Conservation (phyloP, 1,140 invertebrate genomes). For the roundworm (Caenorhabditis elegans) region WBcel235 BX284606.5:503001-503500, state of each 20-base stretch:
- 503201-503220: not conserved
- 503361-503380: no score
- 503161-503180: not conserved
- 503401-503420: no score
- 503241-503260: no score
- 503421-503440: no score
- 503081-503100: not conserved
- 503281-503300: not conserved
- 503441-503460: no score
- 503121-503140: not conserved
- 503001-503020: slow-evolving; percentile 37
- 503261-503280: not conserved
- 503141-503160: slow-evolving; percentile 7
- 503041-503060: no score
- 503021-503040: not conserved
- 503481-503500: no score
- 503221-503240: not conserved
- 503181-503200: not conserved
- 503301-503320: not conserved
- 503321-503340: no score
- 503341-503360: no score
- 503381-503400: no score
- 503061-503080: no score
- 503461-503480: no score
- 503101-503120: not conserved